phyloP scores from a whole-genome alignment of 2,888 invertebrate species.

The Oscheius myriophilus region DNA sequence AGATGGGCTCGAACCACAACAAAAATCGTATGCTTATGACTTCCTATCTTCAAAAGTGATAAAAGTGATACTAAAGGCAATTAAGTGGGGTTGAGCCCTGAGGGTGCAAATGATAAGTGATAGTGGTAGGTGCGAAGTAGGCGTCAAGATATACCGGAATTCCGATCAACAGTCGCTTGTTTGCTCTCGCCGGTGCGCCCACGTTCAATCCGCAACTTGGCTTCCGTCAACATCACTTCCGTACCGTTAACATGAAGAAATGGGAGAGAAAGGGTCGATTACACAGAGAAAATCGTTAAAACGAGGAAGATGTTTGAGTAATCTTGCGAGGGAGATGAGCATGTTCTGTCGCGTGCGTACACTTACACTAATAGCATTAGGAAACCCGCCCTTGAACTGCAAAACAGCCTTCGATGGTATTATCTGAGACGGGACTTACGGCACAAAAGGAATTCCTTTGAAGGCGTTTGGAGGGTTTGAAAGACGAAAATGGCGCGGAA shows the following conservation, averaged over 20 bases:
- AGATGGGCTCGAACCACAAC: no score
- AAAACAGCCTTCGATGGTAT: not conserved
- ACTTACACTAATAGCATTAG: slow-evolving; percentile 5
- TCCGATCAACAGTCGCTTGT: slow-evolving; percentile 18
- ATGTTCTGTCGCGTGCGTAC: not conserved
- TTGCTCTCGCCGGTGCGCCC: slow-evolving; percentile 12
- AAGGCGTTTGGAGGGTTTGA: not conserved
- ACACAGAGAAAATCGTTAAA: no score
- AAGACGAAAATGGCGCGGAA: not conserved
- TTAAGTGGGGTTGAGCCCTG: no score
- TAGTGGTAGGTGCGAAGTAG: not conserved
- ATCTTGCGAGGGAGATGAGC: not conserved
- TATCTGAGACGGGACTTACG: not conserved
- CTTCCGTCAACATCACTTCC: not conserved
- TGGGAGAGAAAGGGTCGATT: no score
- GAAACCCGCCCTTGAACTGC: not conserved
- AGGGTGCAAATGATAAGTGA: no score
- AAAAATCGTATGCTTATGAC: no score
- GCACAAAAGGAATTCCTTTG: not conserved
- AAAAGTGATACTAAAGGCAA: no score
- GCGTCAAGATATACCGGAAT: slow-evolving; percentile 29
- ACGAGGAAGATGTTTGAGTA: no score
- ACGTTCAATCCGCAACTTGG: not conserved
- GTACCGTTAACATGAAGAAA: not conserved
- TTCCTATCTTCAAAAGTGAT: no score